Conservation (phyloP, 2,888 invertebrate genomes). For the Xestia ashworthii region DNA sequence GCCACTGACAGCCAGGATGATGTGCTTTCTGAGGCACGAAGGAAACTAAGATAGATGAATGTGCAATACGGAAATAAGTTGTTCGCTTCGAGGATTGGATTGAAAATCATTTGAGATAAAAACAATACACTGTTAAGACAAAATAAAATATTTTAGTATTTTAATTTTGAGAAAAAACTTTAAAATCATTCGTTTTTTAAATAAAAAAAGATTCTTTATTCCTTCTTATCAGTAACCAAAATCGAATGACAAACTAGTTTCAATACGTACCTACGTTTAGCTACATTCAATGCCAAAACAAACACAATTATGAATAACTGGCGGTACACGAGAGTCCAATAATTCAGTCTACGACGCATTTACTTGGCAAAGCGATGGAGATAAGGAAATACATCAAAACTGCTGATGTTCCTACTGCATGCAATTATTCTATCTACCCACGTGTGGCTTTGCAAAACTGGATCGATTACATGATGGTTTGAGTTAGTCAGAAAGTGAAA, state of each 20-base stretch:
- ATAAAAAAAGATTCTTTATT: too few relatives aligned
- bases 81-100: neutral
- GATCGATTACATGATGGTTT: neutral
- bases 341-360: constrained; percentile 45
- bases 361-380: constrained; percentile 33
- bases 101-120: too few relatives aligned
- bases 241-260: neutral
- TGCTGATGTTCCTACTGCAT: constrained; percentile 23
- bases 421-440: neutral
- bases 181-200: too few relatives aligned
- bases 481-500: neutral
- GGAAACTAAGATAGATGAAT: too few relatives aligned
- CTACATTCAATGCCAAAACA: constrained; percentile 44
- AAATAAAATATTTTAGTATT: too few relatives aligned
- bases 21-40: too few relatives aligned
- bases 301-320: constrained; percentile 20
- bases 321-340: constrained; percentile 44
- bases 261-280: neutral
- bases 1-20: too few relatives aligned
- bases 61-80: neutral
- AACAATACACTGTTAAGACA: too few relatives aligned
- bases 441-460: neutral
- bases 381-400: constrained; percentile 26
- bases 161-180: too few relatives aligned
- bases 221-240: neutral